Percentiles rank a stretch among this genome's conserved stretches.
Conservation (phyloP, 2,113 vertebrate species). For the Diadophis punctatus region DNA sequence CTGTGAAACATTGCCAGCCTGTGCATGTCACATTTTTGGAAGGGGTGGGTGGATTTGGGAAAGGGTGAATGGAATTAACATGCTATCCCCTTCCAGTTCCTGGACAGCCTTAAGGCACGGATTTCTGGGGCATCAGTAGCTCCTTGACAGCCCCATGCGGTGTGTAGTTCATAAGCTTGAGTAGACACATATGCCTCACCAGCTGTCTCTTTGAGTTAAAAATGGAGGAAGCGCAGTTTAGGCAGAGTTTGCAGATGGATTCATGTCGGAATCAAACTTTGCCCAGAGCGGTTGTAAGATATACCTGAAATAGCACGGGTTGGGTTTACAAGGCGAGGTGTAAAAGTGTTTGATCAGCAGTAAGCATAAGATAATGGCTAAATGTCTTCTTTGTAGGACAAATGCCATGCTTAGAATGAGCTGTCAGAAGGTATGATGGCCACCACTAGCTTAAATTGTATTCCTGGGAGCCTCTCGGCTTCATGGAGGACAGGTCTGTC, state of each 20-base stretch:
- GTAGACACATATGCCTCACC: not conserved
- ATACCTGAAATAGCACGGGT: too few relatives aligned
- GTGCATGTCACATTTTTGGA: too few relatives aligned
- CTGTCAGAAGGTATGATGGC: not conserved
- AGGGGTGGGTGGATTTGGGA: not conserved
- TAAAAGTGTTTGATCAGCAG: not conserved
- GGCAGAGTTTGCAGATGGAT: not conserved
- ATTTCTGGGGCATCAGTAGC: not conserved
- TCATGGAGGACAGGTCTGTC: not conserved
- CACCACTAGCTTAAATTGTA: not conserved
- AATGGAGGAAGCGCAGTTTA: not conserved
- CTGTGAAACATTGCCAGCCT: not conserved
- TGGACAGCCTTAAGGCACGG: not conserved
- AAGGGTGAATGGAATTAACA: not conserved
- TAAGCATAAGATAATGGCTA: not conserved
- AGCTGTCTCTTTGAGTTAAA: not conserved
- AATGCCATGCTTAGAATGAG: not conserved
- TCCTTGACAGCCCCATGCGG: not conserved
- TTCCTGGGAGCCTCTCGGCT: not conserved
- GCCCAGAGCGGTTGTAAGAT: not conserved
- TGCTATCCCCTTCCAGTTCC: not conserved
- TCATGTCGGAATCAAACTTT: not conserved
- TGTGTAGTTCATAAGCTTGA: not conserved
- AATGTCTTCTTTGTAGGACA: not conserved
- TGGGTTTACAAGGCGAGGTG: not conserved